A percentile compares a stretch with the other conserved stretches of the same genome.
Evolutionary conservation across 2,888 invertebrate species (phyloP).

Genomic region (Bombylius discolor): DNA sequence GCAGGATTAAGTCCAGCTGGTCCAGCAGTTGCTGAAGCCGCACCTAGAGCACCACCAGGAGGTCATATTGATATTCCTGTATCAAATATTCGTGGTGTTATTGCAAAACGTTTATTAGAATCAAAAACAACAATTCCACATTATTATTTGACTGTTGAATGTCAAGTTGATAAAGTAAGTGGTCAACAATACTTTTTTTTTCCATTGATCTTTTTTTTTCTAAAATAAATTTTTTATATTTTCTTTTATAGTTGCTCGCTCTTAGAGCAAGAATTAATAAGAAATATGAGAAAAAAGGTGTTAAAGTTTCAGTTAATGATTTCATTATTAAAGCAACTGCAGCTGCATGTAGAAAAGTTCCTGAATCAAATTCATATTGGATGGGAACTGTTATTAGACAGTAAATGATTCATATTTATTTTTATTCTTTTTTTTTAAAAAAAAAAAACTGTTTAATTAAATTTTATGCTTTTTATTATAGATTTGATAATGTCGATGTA

Average conservation of each 20-base stretch:
- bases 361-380: constrained; percentile 92
- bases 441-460: too few relatives aligned
- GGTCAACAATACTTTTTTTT: constrained; percentile 16
- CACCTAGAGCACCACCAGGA: constrained; percentile 23
- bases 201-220: background rate
- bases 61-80: constrained; percentile 63
- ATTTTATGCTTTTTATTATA: constrained; percentile 26
- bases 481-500: constrained; percentile 84
- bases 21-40: constrained; percentile 20
- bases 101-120: constrained; percentile 75
- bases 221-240: background rate
- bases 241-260: constrained; percentile 37
- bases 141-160: constrained; percentile 82
- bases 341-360: constrained; percentile 75
- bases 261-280: constrained; percentile 70
- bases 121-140: constrained; percentile 94
- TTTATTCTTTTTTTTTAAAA: constrained; percentile 1
- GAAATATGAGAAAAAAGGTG: constrained; percentile 57
- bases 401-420: constrained; percentile 42
- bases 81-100: constrained; percentile 69
- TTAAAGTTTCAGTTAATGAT: constrained; percentile 91
- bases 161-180: constrained; percentile 65
- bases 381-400: constrained; percentile 84
- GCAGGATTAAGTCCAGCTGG: constrained; percentile 36
- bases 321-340: constrained; percentile 92